Evolutionary conservation across 2,113 vertebrate species (phyloP).

Genomic region (Procavia capensis): DNA sequence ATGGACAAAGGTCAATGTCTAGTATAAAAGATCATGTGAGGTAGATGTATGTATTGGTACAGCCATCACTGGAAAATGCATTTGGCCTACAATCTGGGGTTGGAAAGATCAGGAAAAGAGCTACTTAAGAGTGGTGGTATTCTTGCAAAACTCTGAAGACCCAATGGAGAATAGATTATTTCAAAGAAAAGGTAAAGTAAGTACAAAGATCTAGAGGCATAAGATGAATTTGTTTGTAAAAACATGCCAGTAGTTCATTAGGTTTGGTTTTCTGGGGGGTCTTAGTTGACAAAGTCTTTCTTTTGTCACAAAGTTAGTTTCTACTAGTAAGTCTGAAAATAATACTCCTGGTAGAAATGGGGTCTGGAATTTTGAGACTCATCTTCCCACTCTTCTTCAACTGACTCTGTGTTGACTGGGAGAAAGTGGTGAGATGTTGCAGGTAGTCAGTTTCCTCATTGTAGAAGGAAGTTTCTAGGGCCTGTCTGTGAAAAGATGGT

Average conservation of each 20-base stretch:
- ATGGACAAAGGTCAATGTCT: neutral
- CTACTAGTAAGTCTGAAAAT: neutral
- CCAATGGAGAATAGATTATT: neutral
- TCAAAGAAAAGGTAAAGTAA: neutral
- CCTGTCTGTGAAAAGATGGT: neutral
- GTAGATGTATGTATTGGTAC: neutral
- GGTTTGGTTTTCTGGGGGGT: neutral
- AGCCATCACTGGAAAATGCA: slow-evolving; percentile 25
- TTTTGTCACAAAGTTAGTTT: neutral
- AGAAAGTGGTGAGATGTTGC: neutral
- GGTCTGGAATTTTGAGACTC: neutral
- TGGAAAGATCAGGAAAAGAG: neutral
- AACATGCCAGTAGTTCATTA: neutral
- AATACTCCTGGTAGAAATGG: neutral
- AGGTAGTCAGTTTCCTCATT: neutral
- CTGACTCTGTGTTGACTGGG: neutral
- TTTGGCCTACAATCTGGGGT: neutral
- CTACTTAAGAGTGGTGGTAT: neutral
- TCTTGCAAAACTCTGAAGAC: neutral
- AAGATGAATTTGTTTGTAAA: neutral
- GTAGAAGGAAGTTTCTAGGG: neutral
- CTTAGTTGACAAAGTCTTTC: neutral
- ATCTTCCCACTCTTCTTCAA: neutral
- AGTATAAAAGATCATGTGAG: neutral
- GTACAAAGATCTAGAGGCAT: neutral